These are phyloP conservation scores for Rhagonycha fulva DNA, from an alignment of 2,888 invertebrate genomes.

Conservation along the genomic window DNA sequence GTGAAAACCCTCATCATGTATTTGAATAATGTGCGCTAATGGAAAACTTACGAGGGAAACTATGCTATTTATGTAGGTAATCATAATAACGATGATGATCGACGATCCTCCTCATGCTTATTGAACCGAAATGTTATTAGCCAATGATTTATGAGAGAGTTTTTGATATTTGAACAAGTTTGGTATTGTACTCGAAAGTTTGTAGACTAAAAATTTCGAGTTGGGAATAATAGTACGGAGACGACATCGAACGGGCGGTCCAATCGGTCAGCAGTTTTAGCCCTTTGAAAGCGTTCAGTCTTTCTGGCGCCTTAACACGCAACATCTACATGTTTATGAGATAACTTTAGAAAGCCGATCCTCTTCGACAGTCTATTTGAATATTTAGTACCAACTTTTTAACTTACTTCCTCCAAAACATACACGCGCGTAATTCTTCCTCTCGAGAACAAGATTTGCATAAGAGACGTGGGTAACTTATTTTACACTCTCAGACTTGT, in stretches of 20 bases:
- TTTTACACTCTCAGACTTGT: neutral
- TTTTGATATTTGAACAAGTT: neutral
- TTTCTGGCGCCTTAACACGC: conserved; percentile 27
- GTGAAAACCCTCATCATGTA: neutral
- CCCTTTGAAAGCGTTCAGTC: conserved; percentile 18
- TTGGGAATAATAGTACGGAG: neutral
- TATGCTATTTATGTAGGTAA: neutral
- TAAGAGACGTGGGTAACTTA: neutral
- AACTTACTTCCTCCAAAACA: neutral
- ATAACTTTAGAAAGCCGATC: conserved; percentile 36
- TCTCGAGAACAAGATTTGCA: neutral
- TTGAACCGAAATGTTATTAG: neutral
- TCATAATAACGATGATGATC: neutral
- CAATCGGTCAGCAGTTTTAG: conserved; percentile 13
- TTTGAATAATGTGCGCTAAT: neutral
- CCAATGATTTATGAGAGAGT: neutral
- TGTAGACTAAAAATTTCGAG: neutral
- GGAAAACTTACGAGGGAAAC: neutral
- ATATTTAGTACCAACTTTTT: conserved; percentile 31
- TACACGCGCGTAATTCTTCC: neutral
- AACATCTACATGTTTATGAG: conserved; percentile 39
- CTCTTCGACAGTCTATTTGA: conserved; percentile 35
- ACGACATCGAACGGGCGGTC: conserved; percentile 28
- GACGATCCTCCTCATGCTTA: neutral
- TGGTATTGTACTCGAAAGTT: neutral